Conservation (phyloP, 2,113 vertebrate species). For the Silurus asotus region DNA sequence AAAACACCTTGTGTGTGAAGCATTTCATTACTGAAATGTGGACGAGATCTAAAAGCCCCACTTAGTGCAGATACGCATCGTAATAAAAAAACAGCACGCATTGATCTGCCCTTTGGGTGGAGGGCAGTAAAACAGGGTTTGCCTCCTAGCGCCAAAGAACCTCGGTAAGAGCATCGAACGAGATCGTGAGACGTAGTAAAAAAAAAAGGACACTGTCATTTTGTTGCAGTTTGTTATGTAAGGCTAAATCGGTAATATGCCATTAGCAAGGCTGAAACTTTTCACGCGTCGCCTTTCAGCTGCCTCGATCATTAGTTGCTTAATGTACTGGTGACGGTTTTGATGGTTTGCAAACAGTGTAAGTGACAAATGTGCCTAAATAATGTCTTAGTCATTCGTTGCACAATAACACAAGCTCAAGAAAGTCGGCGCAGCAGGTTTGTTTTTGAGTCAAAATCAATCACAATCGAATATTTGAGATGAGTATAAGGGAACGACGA, state of each 20-base stretch:
- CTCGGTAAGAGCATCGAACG: neutral
- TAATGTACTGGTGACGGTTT: constrained; percentile 34
- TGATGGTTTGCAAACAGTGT: constrained; percentile 28
- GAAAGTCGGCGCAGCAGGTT: neutral
- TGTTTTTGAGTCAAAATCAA: constrained; percentile 7
- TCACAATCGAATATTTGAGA: constrained; percentile 16
- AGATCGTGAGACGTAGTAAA: neutral
- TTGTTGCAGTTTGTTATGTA: neutral
- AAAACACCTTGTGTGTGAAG: constrained; percentile 60
- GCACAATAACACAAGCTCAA: constrained; percentile 6
- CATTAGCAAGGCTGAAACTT: constrained; percentile 26
- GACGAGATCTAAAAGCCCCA: constrained; percentile 69
- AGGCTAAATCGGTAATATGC: neutral
- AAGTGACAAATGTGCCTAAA: constrained; percentile 33
- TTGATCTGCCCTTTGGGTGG: constrained; percentile 3
- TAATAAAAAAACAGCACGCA: constrained; percentile 23
- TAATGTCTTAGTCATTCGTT: constrained; percentile 27
- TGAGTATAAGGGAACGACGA: neutral
- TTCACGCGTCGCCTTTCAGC: constrained; percentile 1
- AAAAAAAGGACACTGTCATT: neutral
- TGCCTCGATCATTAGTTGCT: constrained; percentile 31
- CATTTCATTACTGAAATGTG: constrained; percentile 84
- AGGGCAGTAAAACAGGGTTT: constrained; percentile 11
- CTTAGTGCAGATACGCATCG: neutral
- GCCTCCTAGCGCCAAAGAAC: neutral